A percentile compares a stretch with the other conserved stretches of the same genome.
These are phyloP conservation scores for Troglohyphantes excavatus DNA, from an alignment of 2,888 invertebrate species.

Conservation along the genomic window DNA sequence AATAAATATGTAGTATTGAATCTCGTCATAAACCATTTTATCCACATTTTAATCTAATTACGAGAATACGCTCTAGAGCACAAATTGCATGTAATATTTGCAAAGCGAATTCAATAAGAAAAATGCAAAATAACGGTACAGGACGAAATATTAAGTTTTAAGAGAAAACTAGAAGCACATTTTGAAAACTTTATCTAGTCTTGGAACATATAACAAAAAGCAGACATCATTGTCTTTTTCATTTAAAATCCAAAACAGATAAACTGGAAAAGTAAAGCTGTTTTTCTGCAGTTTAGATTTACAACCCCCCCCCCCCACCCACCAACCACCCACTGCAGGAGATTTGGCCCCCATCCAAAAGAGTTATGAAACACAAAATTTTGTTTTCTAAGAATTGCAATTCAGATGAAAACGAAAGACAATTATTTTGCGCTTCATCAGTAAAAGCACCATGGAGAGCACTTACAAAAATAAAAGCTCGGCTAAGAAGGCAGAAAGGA, in stretches of 20 bases:
- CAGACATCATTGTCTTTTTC: constrained; percentile 47
- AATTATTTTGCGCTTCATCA: constrained; percentile 70
- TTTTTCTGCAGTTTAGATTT: constrained; percentile 16
- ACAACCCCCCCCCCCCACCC: not conserved
- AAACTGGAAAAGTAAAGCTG: constrained; percentile 45
- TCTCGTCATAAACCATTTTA: too few species aligned
- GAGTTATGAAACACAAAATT: constrained; percentile 49
- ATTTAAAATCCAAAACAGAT: constrained; percentile 55
- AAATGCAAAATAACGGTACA: not conserved
- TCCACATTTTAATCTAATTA: too few species aligned
- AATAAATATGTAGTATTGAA: too few species aligned
- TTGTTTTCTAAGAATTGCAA: constrained; percentile 20
- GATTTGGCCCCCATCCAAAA: constrained; percentile 53
- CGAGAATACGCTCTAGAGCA: not conserved
- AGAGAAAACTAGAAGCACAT: not conserved
- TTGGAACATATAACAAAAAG: constrained; percentile 20
- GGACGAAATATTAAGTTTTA: constrained; percentile 4
- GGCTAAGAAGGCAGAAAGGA: too few species aligned
- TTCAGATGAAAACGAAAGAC: constrained; percentile 43
- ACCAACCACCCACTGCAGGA: constrained; percentile 1
- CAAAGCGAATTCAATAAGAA: constrained; percentile 2
- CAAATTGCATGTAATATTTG: not conserved
- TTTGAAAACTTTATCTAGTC: constrained; percentile 29
- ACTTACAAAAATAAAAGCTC: constrained; percentile 3
- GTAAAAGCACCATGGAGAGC: constrained; percentile 22